phyloP scores from a whole-genome alignment of 2,113 vertebrate species.

The Otocyon megalotis region DNA sequence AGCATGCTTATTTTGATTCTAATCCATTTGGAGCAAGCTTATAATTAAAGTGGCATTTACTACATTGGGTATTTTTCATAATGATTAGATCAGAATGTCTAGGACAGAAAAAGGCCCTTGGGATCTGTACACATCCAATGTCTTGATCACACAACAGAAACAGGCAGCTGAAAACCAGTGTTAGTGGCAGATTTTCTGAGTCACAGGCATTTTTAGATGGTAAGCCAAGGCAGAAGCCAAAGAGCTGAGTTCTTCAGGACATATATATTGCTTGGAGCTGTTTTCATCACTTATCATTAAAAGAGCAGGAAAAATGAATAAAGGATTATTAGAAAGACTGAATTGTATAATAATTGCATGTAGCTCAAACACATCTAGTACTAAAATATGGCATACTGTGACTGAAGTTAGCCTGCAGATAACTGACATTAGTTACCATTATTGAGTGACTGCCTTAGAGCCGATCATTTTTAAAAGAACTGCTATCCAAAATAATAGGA shows the following conservation, averaged over 20 bases:
- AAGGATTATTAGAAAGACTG: not conserved
- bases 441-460: not conserved
- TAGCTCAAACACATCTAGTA: not conserved
- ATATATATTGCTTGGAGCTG: not conserved
- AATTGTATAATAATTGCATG: not conserved
- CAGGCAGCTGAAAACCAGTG: not conserved
- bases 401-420: not conserved
- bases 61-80: conserved; percentile 19
- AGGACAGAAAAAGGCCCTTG: not conserved
- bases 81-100: conserved; percentile 65
- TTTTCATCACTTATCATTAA: conserved; percentile 41
- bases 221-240: not conserved
- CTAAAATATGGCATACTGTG: not conserved
- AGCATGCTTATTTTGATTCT: conserved; percentile 75
- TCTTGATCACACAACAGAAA: not conserved
- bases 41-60: conserved; percentile 79
- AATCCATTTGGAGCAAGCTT: conserved; percentile 70
- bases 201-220: not conserved
- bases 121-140: not conserved
- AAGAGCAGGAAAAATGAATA: conserved; percentile 19
- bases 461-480: not conserved
- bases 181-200: not conserved
- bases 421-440: not conserved
- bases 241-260: not conserved
- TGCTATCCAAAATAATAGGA: not conserved